Evolutionary conservation across 2,113 vertebrate species (phyloP), one percentile per base, ranked within the genome.

Genomic region (Chaetura pelagica): DNA sequence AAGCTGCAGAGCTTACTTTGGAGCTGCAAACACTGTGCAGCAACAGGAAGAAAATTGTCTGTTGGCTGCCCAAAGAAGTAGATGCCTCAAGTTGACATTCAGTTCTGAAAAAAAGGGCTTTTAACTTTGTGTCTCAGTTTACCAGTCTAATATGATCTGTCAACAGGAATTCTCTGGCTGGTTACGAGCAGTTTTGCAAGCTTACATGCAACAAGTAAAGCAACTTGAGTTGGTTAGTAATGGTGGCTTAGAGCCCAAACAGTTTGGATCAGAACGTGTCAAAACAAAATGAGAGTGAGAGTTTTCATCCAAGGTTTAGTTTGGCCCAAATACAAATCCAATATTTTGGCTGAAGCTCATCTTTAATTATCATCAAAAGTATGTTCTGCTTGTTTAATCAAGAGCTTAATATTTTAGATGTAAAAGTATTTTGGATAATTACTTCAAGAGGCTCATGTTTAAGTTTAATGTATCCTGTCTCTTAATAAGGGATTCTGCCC

Each of bases 311-410:
- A 40, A 81, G 64, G 42, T 90, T 96, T 75, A 35, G 63, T 91
- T 91, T 95, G 90, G 88, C 72, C 75, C 61, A 84, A 77, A 78
- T 83, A 84, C 61, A 81, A 91, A 86, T 72, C 42, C 72, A 19
- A 42, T 63, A 58, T 80, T 93, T 92, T 77, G 79, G 69, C 76
- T 74, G 68, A 86, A 86, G 57, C 68, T 88, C 75, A 84, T 86
- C 48, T 92, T 93, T 81, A 88, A 90, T 95, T 96, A 85, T 77
- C 72, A 74, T 85, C 84, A 77, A 34, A 90, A 91, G 51, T 89
- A 72, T 35, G 84, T 90, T 93, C 57, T 69, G 54, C 72, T 93
- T 74, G 48, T 84, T 95, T 90, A 84, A 95, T 89, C 76, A 81
- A 72, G 77, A 94, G 80, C 80, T 94, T 75, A 93, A 57, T 32